phyloP scores from a whole-genome alignment of 2,113 vertebrate species.

The Fukomys damarensis region DNA sequence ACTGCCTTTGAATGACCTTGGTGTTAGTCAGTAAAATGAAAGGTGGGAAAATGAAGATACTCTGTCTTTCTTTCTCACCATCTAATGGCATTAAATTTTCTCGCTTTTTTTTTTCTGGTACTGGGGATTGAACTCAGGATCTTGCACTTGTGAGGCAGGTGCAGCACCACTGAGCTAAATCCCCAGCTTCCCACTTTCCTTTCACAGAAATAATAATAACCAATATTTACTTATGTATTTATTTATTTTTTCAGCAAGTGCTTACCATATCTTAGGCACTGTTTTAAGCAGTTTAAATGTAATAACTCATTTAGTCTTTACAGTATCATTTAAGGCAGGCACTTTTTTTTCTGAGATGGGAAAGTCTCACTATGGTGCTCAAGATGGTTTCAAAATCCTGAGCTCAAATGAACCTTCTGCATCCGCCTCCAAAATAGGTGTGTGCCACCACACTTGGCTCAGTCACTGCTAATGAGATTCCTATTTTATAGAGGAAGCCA shows the following conservation, averaged over 20 bases:
- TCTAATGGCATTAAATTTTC: neutral
- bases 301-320: neutral
- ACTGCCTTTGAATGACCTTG: neutral
- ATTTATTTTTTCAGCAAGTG: no score
- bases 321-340: neutral
- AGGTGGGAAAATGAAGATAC: neutral
- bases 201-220: constrained; percentile 41
- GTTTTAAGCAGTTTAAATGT: neutral
- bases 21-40: neutral
- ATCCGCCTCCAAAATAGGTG: neutral
- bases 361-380: neutral
- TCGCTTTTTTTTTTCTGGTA: no score
- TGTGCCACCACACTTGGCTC: neutral
- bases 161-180: no score
- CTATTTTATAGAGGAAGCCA: neutral
- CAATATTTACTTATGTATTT: neutral
- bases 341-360: neutral
- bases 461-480: neutral
- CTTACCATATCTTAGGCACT: neutral
- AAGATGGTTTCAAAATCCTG: neutral
- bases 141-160: no score
- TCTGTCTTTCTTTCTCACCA: neutral
- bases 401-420: neutral
- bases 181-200: neutral
- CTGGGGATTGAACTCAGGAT: no score